Base-by-base conservation (phyloP, 2,888 invertebrate species). In the Drosophila prolongata region DNA sequence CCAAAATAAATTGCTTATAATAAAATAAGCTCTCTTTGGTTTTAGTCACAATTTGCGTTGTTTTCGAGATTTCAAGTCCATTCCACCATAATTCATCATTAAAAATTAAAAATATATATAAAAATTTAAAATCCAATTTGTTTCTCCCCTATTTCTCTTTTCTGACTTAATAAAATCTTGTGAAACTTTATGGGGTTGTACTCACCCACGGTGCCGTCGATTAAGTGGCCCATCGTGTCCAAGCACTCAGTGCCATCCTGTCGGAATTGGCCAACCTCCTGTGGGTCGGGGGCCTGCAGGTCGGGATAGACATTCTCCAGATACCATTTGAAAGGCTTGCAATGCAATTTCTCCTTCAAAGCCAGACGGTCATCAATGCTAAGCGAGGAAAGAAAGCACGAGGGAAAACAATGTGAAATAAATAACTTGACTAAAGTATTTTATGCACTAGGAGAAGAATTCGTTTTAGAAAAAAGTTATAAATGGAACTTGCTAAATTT, bases 291-390 rank as follows among this genome's bases (percentile, higher is more conserved):
- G 67, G 96, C 95, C 90, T 94, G 94, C 88, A 97, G 93, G 91
- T 97, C 98, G 3, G 98, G 98, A 92, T 98, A 98, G 58, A 98
- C 97, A 90, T 98, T 95, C 80, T 97, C 95, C 90, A 98, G 92
- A 93, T 97, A 98, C 98, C 98, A 99, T 85, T 96, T 96, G 93
- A 99, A 99, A 1, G 98, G 96, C 92, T 98, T 98, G 93, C 98
- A 99, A 68, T 97, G 95, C 11, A 98, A 93, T 86, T 94, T 94
- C 78, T 96, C 94, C 66, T 97, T 95, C 64, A 99, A 93, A 35
- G 94, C 95, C 78, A 97, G 90, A 46, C 99, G 95, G 89, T 97
- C 97, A 58, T 96, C 95, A 91, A 98, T 96, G 92, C 98, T 98
- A 34, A 27, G 50, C 46, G 27, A 5, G 37, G 46, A 49, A 52